Percentiles rank a stretch among this genome's conserved stretches.
Evolutionary conservation across 1,140 invertebrate genomes (phyloP).

Genomic region (Calliopsis andreniformis): DNA sequence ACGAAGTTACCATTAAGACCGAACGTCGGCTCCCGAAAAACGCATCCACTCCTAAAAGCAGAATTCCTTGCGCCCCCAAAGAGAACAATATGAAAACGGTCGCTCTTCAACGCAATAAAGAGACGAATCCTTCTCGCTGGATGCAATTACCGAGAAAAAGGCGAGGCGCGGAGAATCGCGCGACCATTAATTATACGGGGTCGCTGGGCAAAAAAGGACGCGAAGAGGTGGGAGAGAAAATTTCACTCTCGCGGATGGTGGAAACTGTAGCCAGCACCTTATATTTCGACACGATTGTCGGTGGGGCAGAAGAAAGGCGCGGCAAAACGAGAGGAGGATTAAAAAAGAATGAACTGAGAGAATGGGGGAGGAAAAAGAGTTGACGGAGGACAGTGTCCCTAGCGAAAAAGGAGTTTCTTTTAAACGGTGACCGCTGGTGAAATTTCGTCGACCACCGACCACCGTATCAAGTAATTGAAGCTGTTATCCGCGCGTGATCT

Average conservation of each 20-base stretch:
- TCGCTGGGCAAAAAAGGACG: constrained; percentile 1
- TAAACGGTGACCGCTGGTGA: constrained; percentile 20
- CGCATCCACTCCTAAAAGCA: neutral
- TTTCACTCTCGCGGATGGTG: constrained; percentile 6
- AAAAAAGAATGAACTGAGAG: neutral
- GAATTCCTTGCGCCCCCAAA: constrained; percentile 5
- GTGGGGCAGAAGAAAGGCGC: constrained; percentile 4
- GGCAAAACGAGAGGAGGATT: neutral
- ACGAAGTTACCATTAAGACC: neutral
- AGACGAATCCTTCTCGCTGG: constrained; percentile 12
- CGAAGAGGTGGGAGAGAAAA: constrained; percentile 11
- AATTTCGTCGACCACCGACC: constrained; percentile 18
- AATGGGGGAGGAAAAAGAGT: constrained; percentile 2
- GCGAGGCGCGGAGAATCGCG: constrained; percentile 23
- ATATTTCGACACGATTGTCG: constrained; percentile 54
- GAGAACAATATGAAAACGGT: constrained; percentile 14
- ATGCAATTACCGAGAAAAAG: constrained; percentile 51
- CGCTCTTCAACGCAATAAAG: constrained; percentile 16
- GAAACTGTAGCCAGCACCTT: constrained; percentile 22
- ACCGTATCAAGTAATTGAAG: constrained; percentile 51
- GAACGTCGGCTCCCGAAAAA: neutral
- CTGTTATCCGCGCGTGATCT: constrained; percentile 47
- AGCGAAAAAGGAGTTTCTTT: constrained; percentile 9
- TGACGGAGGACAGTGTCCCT: neutral
- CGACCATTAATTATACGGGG: constrained; percentile 46